Base-by-base conservation (phyloP, 2,113 vertebrate genomes). In the Oreocharis arfaki region DNA sequence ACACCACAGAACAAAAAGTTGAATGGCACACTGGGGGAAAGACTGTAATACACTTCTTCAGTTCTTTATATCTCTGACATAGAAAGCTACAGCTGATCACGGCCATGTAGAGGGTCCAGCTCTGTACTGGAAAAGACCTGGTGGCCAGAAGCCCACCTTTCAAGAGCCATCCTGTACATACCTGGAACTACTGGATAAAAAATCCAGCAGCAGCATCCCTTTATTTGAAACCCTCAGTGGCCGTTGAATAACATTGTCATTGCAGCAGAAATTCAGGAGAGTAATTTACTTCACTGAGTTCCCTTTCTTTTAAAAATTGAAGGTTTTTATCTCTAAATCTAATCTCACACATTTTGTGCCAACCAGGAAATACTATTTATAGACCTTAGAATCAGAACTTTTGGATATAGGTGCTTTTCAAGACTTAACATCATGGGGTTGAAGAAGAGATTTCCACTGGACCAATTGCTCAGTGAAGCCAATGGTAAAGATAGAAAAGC, bases 31-130 rank as follows among this genome's bases (percentile, higher is more conserved):
- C 15, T 10, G n/a, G 15, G 7, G 15, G 2, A 74, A 73, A 68
- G 35, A 49, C 12, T 0, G 0, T 17, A 30, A 68, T 41, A 64
- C 9, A 21, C 5, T n/a, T 32, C 12, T 84, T 71, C 2, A 2
- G 7, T 77, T 81, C n/a, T 59, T 75, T 63, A 4, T 47, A 16
- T 42, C 55, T 63, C 78, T 77, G 28, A 19, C 33, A 46, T 3
- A 50, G 24, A 59, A 84, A 87, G 22, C 18, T 63, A 37, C 42
- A 76, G 32, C 28, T 84, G 7, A 44, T 30, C 13, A 16, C 4
- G 57, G 21, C 30, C 26, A 21, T 0, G 0, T 9, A 39, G 24
- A 68, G 19, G 3, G 16, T 73, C 64, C 63, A 42, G 19, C 22
- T 73, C 59, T 55, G 22, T 68, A 68, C 17, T 50, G 21, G 28